phyloP scores from a whole-genome alignment of 2,888 invertebrate species.

The Scrobipalpa costella region DNA sequence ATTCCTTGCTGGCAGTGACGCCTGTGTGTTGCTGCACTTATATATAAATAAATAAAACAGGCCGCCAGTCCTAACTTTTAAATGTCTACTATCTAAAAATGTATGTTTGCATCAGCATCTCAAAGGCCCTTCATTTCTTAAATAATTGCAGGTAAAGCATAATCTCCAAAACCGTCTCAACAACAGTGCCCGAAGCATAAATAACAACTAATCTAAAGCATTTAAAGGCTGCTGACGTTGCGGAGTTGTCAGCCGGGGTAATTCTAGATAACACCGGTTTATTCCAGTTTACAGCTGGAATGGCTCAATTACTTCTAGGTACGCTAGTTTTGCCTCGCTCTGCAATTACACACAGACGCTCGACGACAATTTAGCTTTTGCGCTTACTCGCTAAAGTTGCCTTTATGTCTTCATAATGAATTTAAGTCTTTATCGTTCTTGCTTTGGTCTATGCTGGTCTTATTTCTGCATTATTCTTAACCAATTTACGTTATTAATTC shows the following conservation, averaged over 20 bases:
- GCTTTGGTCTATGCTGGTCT: background rate
- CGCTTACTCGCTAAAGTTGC: constrained; percentile 6
- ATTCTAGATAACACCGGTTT: constrained; percentile 18
- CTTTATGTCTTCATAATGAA: constrained; percentile 9
- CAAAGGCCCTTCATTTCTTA: too few species aligned
- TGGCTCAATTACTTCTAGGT: constrained; percentile 16
- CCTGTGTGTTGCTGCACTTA: too few species aligned
- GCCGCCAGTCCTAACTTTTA: too few species aligned
- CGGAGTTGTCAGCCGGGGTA: constrained; percentile 16
- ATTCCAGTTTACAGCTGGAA: constrained; percentile 18
- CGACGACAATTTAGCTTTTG: constrained; percentile 15
- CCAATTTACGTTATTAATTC: too few species aligned
- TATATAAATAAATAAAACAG: too few species aligned
- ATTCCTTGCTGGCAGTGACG: too few species aligned
- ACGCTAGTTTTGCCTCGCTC: constrained; percentile 13
- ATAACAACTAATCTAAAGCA: constrained; percentile 6
- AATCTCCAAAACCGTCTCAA: background rate
- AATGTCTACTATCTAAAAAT: too few species aligned
- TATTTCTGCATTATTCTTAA: background rate
- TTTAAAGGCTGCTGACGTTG: constrained; percentile 12
- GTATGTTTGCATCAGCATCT: too few species aligned
- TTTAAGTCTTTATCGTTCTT: constrained; percentile 3
- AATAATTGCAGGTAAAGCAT: too few species aligned
- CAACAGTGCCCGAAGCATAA: background rate
- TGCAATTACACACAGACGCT: constrained; percentile 14